These are phyloP conservation scores for Cyphomyrus plagiostoma DNA, from an alignment of 2,113 vertebrate genomes.

Conservation along the genomic window DNA sequence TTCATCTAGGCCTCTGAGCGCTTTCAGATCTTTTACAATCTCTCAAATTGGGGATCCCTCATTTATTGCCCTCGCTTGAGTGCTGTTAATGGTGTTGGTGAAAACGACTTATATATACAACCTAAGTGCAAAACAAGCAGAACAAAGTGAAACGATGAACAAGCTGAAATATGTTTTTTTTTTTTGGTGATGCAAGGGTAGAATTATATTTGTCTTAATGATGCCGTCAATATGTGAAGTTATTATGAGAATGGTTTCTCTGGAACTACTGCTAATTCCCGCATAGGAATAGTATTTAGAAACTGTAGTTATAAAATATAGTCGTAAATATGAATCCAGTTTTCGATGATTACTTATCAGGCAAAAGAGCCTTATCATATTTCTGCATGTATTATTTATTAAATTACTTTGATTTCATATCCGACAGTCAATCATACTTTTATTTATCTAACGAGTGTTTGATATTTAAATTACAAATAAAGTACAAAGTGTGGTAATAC, in stretches of 20 bases:
- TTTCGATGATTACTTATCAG: neutral
- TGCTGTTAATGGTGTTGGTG: neutral
- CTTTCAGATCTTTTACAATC: constrained; percentile 13
- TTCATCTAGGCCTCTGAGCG: neutral
- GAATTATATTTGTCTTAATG: neutral
- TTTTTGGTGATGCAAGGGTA: neutral
- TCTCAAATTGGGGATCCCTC: neutral
- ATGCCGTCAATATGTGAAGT: neutral
- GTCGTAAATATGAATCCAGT: neutral
- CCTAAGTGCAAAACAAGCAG: neutral
- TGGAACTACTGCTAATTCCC: neutral
- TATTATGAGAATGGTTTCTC: neutral
- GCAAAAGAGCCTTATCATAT: neutral
- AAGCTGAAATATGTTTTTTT: neutral
- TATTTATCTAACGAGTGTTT: neutral
- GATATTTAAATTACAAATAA: neutral
- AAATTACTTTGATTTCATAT: neutral
- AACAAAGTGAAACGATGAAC: neutral
- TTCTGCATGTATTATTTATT: neutral
- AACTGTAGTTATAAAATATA: neutral
- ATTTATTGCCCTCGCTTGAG: neutral
- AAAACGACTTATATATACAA: constrained; percentile 1
- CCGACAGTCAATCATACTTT: neutral
- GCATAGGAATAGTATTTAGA: neutral
- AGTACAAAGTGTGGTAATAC: neutral